phyloP scores from a whole-genome alignment of 1,140 invertebrate genomes.

The Diabrotica undecimpunctata region DNA sequence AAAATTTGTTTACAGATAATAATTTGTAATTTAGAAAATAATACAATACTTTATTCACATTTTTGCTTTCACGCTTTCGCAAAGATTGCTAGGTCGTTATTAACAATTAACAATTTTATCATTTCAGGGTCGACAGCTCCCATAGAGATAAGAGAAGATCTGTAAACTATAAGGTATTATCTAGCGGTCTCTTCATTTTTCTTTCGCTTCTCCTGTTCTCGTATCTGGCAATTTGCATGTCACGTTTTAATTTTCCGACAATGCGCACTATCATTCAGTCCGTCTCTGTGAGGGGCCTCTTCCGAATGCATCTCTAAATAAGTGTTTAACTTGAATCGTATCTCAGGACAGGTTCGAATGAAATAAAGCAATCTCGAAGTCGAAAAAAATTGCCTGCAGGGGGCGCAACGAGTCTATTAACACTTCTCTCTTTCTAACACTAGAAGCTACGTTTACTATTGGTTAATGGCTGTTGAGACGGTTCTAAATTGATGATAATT shows the following conservation, averaged over 20 bases:
- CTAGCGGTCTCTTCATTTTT: no score
- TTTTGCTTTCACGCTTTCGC: no score
- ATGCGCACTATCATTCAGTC: neutral
- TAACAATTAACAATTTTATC: no score
- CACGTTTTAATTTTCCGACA: neutral
- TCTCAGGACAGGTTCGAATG: constrained; percentile 15
- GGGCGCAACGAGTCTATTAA: constrained; percentile 8
- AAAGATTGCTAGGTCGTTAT: no score
- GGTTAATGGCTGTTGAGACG: constrained; percentile 1
- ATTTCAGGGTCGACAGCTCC: no score
- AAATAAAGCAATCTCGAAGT: constrained; percentile 27
- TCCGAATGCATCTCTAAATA: constrained; percentile 17
- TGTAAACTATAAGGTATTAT: no score
- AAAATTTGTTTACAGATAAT: no score
- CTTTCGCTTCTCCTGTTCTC: no score
- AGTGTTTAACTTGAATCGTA: constrained; percentile 25
- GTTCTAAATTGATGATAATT: constrained; percentile 3
- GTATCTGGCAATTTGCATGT: no score
- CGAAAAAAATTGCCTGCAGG: constrained; percentile 7
- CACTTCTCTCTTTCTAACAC: constrained; percentile 11
- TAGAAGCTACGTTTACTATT: constrained; percentile 6
- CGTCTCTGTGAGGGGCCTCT: constrained; percentile 6
- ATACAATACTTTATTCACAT: no score
- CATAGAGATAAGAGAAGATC: no score
- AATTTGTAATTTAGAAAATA: no score